Conservation (phyloP, 92 coral and sea anemone species). For the Actinernus sp. region DNA sequence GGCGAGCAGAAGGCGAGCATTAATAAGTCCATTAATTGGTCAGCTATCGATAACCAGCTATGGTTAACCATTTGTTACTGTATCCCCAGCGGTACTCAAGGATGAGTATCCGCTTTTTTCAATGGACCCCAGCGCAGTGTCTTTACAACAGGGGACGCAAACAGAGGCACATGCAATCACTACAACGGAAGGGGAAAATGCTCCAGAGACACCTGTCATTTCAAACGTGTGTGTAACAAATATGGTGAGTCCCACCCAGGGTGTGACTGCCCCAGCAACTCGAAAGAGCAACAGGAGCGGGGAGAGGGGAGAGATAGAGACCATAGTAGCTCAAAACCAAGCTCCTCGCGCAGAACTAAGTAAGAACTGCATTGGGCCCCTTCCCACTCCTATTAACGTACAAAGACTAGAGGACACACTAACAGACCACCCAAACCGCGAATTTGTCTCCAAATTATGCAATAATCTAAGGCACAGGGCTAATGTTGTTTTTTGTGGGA, state of each 20-base stretch:
- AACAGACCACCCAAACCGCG: constrained; percentile 41
- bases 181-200: constrained; percentile 24
- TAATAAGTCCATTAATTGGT: neutral
- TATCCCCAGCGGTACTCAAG: neutral
- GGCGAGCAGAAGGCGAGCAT: neutral
- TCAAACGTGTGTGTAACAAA: constrained; percentile 30
- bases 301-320: neutral
- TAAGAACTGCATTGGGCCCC: constrained; percentile 2
- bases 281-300: neutral
- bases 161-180: constrained; percentile 27
- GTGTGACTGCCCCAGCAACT: constrained; percentile 28
- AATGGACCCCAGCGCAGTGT: constrained; percentile 1
- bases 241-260: constrained; percentile 40
- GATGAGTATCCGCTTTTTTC: neutral
- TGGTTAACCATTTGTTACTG: neutral
- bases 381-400: constrained; percentile 53
- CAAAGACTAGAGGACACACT: constrained; percentile 15
- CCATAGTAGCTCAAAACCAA: constrained; percentile 21
- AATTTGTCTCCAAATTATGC: constrained; percentile 17
- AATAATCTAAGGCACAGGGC: constrained; percentile 14
- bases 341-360: constrained; percentile 17
- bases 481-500: constrained; percentile 17
- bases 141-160: constrained; percentile 27
- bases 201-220: constrained; percentile 25
- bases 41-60: neutral